phyloP scores from a whole-genome alignment of 1,140 invertebrate genomes.

The Apis mellifera region Amel_HAv3.1 CM009936.2:3005501-3006000 shows the following conservation, averaged over 20 bases:
- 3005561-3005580: neutral
- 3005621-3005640: neutral
- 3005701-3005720: neutral
- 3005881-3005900: neutral
- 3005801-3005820: neutral
- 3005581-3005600: neutral
- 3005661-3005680: neutral
- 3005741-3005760: neutral
- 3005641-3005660: neutral
- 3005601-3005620: neutral
- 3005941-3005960: too few relatives aligned
- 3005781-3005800: neutral
- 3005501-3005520: neutral
- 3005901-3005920: neutral
- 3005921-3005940: too few relatives aligned
- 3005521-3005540: neutral
- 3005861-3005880: neutral
- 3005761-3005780: neutral
- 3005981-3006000: too few relatives aligned
- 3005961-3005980: too few relatives aligned
- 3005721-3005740: neutral
- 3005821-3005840: neutral
- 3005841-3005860: constrained; percentile 4
- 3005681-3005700: neutral
- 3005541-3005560: neutral